Percentiles rank a stretch among this genome's conserved stretches.
These are phyloP conservation scores for Semotilus atromaculatus DNA, from an alignment of 2,797 vertebrate genomes.

Conservation along the genomic window DNA sequence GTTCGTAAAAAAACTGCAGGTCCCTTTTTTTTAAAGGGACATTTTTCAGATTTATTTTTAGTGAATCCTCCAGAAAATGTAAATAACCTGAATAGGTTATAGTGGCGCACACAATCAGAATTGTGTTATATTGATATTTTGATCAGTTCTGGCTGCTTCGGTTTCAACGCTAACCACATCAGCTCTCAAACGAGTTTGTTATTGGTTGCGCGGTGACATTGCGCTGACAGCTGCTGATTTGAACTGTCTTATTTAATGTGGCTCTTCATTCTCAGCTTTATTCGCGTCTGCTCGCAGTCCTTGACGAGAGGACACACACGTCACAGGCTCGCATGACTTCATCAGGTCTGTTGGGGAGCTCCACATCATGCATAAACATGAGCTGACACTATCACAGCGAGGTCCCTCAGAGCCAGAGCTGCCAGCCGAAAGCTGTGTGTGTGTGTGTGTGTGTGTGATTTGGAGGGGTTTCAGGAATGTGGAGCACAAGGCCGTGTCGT, in stretches of 20 bases:
- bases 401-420: conserved; percentile 34
- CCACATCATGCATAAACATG: conserved; percentile 59
- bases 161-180: neutral
- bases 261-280: conserved; percentile 11
- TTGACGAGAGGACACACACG: conserved; percentile 38
- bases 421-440: conserved; percentile 32
- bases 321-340: conserved; percentile 28
- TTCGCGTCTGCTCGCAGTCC: conserved; percentile 17
- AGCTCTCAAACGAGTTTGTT: conserved; percentile 3
- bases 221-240: conserved; percentile 28
- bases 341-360: conserved; percentile 33
- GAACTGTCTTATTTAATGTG: conserved; percentile 29
- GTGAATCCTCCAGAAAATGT: neutral
- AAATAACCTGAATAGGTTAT: neutral
- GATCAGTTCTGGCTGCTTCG: conserved; percentile 1
- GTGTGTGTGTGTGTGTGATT: conserved; percentile 34
- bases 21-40: neutral
- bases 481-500: neutral
- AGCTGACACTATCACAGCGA: conserved; percentile 44
- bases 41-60: neutral
- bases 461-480: conserved; percentile 11
- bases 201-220: neutral
- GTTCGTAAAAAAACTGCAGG: neutral
- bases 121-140: neutral
- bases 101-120: neutral